Evolutionary conservation across 2,797 vertebrate genomes (phyloP), one percentile per base, ranked within the genome.

Genomic region (Eremophila alpestris): DNA sequence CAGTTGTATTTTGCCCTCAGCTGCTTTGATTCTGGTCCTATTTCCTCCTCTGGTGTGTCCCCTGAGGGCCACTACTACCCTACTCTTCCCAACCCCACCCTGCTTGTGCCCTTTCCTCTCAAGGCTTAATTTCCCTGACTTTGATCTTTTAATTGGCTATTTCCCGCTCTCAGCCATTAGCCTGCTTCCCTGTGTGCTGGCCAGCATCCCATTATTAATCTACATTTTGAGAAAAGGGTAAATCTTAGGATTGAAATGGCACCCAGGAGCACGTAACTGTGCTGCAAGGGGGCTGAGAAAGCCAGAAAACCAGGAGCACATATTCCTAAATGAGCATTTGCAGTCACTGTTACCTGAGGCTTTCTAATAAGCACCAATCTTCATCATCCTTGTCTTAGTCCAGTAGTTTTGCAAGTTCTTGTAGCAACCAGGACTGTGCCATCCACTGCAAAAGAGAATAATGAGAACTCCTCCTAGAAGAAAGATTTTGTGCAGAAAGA

Each of bases 91-190:
- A 93, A 21, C 70, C 26, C 81, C 91, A 84, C 93, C 89, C 76
- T 45, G 7, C 45, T 75, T 65, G 62, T 55, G 29, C 30, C 70
- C 21, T 94, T 95, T 93, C 83, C 79, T 96, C 71, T 63, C 83
- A 55, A 77, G 78, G 62, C 45, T 92, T 88, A 49, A 95, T 96
- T 97, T 96, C 91, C 88, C 77, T 73, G 75, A 77, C 95, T 97
- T 97, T 95, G 92, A 96, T 94, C 87, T 41, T 78, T 79, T 96
- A 95, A 96, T 93, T 94, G 77, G 91, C 91, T 74, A 43, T 88
- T 96, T 96, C 95, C 92, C 36, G 1, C 77, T 95, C 52, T 77
- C 62, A 74, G 79, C 87, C 75, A 75, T 89, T 65, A 67, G 2
- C 7, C 49, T 71, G 49, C 81, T 92, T 95, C 93, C 78, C 70